Percentiles rank a stretch among this genome's conserved stretches.
These are phyloP conservation scores for honey bee (Apis mellifera) DNA, from an alignment of 1,140 invertebrate species.

Conservation along the genomic window Amel_HAv3.1 CM009932.2:7570001-7570500, in stretches of 20 bases:
- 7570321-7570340: not conserved
- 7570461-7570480: slow-evolving; percentile 55
- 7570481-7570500: slow-evolving; percentile 65
- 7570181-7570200: too few species aligned
- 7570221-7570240: not conserved
- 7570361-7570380: not conserved
- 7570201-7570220: too few species aligned
- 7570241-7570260: not conserved
- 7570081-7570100: too few species aligned
- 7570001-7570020: too few species aligned
- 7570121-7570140: too few species aligned
- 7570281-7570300: not conserved
- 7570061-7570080: too few species aligned
- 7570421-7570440: slow-evolving; percentile 24
- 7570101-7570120: too few species aligned
- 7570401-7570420: slow-evolving; percentile 28
- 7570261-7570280: not conserved
- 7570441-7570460: slow-evolving; percentile 48
- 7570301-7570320: slow-evolving; percentile 10
- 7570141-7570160: too few species aligned
- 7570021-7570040: too few species aligned
- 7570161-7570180: too few species aligned
- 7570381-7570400: not conserved
- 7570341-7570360: not conserved
- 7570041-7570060: too few species aligned